Base-by-base conservation (phyloP, 2,888 invertebrate species). In the Adelphocoris suturalis region DNA sequence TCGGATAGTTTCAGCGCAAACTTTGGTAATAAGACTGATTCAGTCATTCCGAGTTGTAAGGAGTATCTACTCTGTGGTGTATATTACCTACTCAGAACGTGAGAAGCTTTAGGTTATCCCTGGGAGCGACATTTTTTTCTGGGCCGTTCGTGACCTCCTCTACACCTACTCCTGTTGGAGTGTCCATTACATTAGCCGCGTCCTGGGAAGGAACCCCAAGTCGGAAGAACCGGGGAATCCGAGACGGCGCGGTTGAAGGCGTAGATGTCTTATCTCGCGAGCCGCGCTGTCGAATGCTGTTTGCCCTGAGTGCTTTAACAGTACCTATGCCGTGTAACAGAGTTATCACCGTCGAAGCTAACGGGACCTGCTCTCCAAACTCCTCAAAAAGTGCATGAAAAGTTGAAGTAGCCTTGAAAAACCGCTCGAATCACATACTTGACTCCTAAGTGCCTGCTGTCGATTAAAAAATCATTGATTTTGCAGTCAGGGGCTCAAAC, bases 91-190 rank as follows among this genome's bases (percentile, higher is more conserved):
- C 61, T 11, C n/a, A 23, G 68, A 68, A 68, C 68, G 68, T 68
- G 68, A 68, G 68, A 68, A 68, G 68, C 68, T 68, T 23, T 23
- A 13, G 52, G 52, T 52, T 23, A 68, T 12, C 68, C 68, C 68
- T 68, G 19, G 19, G 23, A 57, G 68, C 23, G 68, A 68, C 23
- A 27, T 19, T 68, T 23, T 68, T 68, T 68, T 27, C 68, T 16
- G 57, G 16, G 68, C 27, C 68, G 68, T 68, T 68, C 68, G 68
- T 68, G 68, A 68, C 68, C 68, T 68, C 68, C 27, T 68, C 68
- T 27, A 68, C 68, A 27, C 68, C 68, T 68, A 68, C 68, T 68
- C 27, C 68, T 68, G 68, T 68, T 68, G 68, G 68, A 68, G 68
- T n/a, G 68, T 23, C 68, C 23, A 19, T 23, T 68, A 68, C 23